These are phyloP conservation scores for Callosobruchus maculatus DNA, from an alignment of 2,888 invertebrate species.

Conservation along the genomic window DNA sequence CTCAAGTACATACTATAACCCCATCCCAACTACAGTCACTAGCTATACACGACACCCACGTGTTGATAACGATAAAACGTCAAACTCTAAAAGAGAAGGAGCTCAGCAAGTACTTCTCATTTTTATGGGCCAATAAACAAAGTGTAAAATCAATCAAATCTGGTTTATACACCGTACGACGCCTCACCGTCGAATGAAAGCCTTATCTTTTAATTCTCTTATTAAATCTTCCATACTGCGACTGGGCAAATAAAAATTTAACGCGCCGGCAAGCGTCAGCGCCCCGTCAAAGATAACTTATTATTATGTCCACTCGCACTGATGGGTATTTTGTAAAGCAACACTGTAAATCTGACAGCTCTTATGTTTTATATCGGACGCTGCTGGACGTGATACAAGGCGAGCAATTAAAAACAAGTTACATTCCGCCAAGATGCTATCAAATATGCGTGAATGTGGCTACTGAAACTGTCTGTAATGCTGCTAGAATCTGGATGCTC, in stretches of 20 bases:
- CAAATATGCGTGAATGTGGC: too few species aligned
- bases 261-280: not conserved
- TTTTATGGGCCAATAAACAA: constrained; percentile 14
- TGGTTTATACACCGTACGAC: constrained; percentile 9
- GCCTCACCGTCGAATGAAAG: constrained; percentile 6
- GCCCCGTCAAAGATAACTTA: not conserved
- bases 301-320: not conserved
- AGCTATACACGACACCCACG: not conserved
- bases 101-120: not conserved
- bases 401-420: not conserved
- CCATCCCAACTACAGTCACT: too few species aligned
- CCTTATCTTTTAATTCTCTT: constrained; percentile 15
- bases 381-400: not conserved
- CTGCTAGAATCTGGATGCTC: too few species aligned
- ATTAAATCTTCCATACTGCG: constrained; percentile 13
- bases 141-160: constrained; percentile 14
- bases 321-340: not conserved
- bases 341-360: not conserved
- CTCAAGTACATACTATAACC: too few species aligned
- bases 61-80: not conserved
- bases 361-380: not conserved
- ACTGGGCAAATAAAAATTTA: constrained; percentile 9
- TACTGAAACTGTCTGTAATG: too few species aligned
- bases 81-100: not conserved
- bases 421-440: too few species aligned